These are phyloP conservation scores for Pelochelys cantorii DNA, from an alignment of 2,797 vertebrate species.

Conservation along the genomic window DNA sequence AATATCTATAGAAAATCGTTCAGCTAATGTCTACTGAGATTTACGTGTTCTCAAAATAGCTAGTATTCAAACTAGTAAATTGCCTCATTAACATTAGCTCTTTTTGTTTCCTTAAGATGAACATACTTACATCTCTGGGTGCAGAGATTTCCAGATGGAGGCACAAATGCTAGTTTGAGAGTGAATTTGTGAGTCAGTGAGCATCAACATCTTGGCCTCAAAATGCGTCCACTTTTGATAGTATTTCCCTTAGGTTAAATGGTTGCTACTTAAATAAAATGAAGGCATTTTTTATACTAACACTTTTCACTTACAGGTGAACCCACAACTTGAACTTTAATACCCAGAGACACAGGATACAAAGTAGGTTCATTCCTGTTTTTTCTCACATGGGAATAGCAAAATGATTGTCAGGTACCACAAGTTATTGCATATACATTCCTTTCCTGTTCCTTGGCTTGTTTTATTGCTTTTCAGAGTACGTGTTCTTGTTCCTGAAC, in stretches of 20 bases:
- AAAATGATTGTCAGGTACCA: conserved; percentile 31
- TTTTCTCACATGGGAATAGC: not conserved
- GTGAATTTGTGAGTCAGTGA: not conserved
- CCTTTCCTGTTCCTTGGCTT: conserved; percentile 33
- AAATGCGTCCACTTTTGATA: not conserved
- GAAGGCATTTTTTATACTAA: not conserved
- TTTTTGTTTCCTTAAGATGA: not conserved
- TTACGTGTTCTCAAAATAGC: not conserved
- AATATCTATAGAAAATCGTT: not conserved
- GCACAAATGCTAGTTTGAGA: not conserved
- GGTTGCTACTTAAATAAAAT: not conserved
- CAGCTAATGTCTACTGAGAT: not conserved
- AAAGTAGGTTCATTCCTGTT: not conserved
- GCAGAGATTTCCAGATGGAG: not conserved
- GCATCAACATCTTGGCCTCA: not conserved
- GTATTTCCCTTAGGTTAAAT: not conserved
- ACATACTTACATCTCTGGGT: not conserved
- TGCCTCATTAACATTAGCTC: accelerated
- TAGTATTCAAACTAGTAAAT: not conserved
- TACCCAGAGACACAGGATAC: not conserved
- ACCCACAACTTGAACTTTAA: not conserved
- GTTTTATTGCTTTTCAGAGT: conserved; percentile 67
- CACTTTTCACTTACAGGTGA: not conserved
- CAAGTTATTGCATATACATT: conserved; percentile 51
- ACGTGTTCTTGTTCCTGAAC: conserved; percentile 56